Conservation (phyloP, 1,140 invertebrate species). For the Camponotus vicinus region DNA sequence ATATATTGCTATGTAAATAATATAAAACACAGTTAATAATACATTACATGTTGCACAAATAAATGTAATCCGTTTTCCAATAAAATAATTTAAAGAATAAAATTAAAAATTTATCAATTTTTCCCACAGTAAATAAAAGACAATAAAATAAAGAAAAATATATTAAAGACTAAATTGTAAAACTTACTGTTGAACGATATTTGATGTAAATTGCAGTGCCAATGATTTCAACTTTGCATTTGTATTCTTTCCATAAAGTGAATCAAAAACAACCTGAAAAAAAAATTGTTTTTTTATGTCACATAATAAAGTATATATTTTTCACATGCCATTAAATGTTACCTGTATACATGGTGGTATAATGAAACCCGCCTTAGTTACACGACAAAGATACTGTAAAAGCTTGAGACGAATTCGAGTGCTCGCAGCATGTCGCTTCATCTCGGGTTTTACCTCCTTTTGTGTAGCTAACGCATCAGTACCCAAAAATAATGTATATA, state of each 20-base stretch:
- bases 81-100: neutral
- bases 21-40: neutral
- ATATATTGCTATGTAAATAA: neutral
- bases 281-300: slow-evolving; percentile 48
- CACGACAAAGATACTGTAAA: slow-evolving; percentile 93
- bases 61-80: neutral
- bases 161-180: neutral
- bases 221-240: slow-evolving; percentile 93
- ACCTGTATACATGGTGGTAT: slow-evolving; percentile 94
- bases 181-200: slow-evolving; percentile 92
- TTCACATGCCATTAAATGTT: slow-evolving; percentile 48
- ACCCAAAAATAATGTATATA: slow-evolving; percentile 93
- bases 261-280: slow-evolving; percentile 93
- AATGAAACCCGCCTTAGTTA: slow-evolving; percentile 92
- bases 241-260: slow-evolving; percentile 93
- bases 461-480: slow-evolving; percentile 88
- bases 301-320: slow-evolving; percentile 16
- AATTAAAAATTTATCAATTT: neutral
- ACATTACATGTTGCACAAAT: neutral
- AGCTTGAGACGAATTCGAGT: slow-evolving; percentile 94
- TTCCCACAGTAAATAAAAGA: neutral
- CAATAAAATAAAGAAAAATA: neutral
- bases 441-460: slow-evolving; percentile 87
- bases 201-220: slow-evolving; percentile 93
- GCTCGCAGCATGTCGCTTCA: slow-evolving; percentile 91